Conservation (phyloP, 2,113 vertebrate species). For the Bos indicus region DNA sequence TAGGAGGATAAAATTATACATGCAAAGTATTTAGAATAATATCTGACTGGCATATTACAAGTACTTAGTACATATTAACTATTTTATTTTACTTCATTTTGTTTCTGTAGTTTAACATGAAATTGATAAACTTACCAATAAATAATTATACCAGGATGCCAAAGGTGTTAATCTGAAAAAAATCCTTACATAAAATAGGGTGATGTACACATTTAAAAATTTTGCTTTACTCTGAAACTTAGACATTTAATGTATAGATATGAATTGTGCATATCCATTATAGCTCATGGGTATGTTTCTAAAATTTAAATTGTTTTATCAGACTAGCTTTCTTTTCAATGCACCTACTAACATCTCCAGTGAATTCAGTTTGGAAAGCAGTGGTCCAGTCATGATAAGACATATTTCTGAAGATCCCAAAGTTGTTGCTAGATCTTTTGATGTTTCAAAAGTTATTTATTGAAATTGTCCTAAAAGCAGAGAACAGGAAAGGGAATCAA, state of each 20-base stretch:
- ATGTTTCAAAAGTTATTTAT: neutral
- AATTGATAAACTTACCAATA: neutral
- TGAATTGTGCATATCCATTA: neutral
- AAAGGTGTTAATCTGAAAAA: neutral
- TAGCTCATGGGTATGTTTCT: neutral
- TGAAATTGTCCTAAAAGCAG: neutral
- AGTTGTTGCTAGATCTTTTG: neutral
- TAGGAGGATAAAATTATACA: neutral
- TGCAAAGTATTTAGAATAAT: neutral
- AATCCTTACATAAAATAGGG: neutral
- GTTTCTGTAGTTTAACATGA: neutral
- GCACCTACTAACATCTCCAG: neutral
- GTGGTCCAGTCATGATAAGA: neutral
- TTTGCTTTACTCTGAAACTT: neutral
- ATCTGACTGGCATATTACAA: neutral
- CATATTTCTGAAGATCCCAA: neutral
- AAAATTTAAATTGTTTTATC: neutral
- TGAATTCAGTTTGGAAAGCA: neutral
- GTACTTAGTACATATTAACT: neutral
- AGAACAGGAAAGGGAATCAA: neutral
- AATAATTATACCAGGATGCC: neutral
- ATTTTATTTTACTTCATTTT: neutral
- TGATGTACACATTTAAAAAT: neutral
- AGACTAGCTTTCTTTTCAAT: neutral
- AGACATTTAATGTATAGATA: neutral